phyloP scores from a whole-genome alignment of 1,140 invertebrate species.

The Pachyrhynchus sulphureomaculatus region DNA sequence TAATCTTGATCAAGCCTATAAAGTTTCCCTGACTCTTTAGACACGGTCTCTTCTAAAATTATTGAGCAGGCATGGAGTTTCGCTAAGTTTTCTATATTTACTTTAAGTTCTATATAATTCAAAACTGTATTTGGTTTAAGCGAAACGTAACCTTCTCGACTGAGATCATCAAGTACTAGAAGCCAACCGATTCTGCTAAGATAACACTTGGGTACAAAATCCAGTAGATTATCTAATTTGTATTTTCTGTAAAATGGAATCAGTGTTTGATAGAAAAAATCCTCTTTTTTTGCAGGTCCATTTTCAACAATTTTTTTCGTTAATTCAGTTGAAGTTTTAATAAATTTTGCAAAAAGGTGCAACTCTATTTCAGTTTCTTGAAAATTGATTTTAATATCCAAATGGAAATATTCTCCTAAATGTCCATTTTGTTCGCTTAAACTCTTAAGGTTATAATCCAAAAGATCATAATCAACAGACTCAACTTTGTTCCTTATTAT shows the following conservation, averaged over 20 bases:
- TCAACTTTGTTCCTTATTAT: background rate
- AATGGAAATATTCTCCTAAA: conserved; percentile 20
- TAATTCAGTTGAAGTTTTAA: background rate
- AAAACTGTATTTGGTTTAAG: conserved; percentile 5
- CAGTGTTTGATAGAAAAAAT: conserved; percentile 22
- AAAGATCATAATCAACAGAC: conserved; percentile 1
- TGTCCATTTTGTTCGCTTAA: conserved; percentile 23
- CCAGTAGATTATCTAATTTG: background rate
- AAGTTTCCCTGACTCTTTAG: conserved; percentile 1
- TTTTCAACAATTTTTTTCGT: background rate
- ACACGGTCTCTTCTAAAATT: conserved; percentile 15
- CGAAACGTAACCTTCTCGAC: background rate
- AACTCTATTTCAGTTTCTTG: background rate
- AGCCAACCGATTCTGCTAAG: too few relatives aligned
- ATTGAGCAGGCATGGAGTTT: conserved; percentile 22
- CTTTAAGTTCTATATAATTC: background rate
- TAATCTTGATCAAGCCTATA: conserved; percentile 2
- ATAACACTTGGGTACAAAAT: too few relatives aligned
- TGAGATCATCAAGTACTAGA: conserved; percentile 17
- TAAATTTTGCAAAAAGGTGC: conserved; percentile 17
- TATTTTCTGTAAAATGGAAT: background rate
- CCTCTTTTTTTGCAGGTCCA: conserved; percentile 12
- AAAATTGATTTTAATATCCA: background rate
- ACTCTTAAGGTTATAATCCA: background rate
- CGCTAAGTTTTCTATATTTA: conserved; percentile 4